phyloP scores from a whole-genome alignment of 1,140 invertebrate species.

The Formica exsecta region DNA sequence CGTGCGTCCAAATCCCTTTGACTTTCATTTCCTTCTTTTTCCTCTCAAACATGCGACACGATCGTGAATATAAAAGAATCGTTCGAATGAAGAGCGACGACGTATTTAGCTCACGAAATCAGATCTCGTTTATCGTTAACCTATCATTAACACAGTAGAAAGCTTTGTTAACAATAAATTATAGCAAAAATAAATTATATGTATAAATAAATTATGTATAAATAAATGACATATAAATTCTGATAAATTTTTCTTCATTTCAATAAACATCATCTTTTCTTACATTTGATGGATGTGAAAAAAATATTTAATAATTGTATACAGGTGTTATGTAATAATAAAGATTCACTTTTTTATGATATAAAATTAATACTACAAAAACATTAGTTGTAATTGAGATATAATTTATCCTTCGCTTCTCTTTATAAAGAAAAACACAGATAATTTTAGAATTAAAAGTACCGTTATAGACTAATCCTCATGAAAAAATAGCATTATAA shows the following conservation, averaged over 20 bases:
- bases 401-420: too few relatives aligned
- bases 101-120: conserved; percentile 30
- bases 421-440: too few relatives aligned
- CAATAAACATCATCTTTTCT: neutral
- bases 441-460: too few relatives aligned
- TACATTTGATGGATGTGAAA: neutral
- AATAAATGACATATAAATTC: neutral
- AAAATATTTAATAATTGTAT: neutral
- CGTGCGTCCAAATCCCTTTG: conserved; percentile 45
- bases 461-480: neutral
- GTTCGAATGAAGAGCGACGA: conserved; percentile 12
- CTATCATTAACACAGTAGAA: neutral
- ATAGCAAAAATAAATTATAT: neutral
- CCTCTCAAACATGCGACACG: neutral
- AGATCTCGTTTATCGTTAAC: neutral
- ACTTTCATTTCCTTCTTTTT: conserved; percentile 43
- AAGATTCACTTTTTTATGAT: neutral
- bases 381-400: neutral
- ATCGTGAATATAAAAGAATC: conserved; percentile 32
- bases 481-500: neutral
- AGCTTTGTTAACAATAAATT: conserved; percentile 3
- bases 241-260: neutral
- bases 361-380: neutral
- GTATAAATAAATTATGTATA: neutral
- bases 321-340: neutral